These are phyloP conservation scores for Caenorhabditis panamensis DNA, from an alignment of 2,888 invertebrate genomes.

Conservation along the genomic window DNA sequence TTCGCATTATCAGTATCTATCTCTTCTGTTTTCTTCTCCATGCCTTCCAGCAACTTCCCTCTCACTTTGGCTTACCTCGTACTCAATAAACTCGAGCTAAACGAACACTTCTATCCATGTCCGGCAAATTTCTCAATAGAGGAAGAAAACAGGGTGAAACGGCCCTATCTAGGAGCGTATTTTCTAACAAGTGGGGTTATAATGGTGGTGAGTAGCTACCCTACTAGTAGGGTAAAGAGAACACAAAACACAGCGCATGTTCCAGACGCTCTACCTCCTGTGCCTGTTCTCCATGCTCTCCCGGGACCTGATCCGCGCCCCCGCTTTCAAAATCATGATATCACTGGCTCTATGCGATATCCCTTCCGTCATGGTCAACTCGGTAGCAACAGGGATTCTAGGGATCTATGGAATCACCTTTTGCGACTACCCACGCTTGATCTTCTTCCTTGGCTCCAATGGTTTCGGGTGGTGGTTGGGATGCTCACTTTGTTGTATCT, in stretches of 20 bases:
- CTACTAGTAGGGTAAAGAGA: too few relatives aligned
- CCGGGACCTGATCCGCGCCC: neutral
- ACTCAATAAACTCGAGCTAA: neutral
- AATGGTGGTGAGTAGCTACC: neutral
- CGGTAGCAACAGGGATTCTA: neutral
- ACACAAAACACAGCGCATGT: neutral
- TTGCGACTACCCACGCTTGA: conserved; percentile 9
- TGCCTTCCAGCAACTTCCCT: neutral
- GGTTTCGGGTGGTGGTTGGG: conserved; percentile 9
- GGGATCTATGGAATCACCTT: conserved; percentile 11
- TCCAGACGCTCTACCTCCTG: conserved; percentile 13
- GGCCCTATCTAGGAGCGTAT: neutral
- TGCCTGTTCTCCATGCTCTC: conserved; percentile 10
- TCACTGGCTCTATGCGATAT: conserved; percentile 2
- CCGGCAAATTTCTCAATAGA: neutral
- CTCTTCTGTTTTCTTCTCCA: neutral
- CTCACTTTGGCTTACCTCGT: neutral
- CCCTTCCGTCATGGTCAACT: conserved; percentile 9
- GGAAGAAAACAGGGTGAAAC: neutral
- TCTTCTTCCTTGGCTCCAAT: conserved; percentile 11
- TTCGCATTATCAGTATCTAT: too few relatives aligned
- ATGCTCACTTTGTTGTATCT: conserved; percentile 11
- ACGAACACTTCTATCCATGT: neutral
- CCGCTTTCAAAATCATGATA: conserved; percentile 13
- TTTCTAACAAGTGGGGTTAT: neutral